Evolutionary conservation across 2,888 invertebrate species (phyloP).

Genomic region (Spicauda simplicius): DNA sequence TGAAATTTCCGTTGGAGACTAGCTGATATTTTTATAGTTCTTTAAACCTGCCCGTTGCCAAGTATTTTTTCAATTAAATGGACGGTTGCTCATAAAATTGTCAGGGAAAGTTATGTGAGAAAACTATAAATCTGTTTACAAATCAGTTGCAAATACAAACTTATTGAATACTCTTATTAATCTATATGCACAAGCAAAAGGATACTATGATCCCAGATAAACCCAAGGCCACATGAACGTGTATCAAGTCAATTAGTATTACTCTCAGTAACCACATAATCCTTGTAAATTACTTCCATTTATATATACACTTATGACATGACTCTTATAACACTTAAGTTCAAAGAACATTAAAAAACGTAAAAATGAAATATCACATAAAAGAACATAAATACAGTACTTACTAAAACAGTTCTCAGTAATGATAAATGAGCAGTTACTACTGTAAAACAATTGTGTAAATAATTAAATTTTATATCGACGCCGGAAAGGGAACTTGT

Average conservation of each 20-base stretch:
- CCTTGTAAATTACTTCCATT: background rate
- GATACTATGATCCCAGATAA: constrained; percentile 28
- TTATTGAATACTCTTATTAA: constrained; percentile 8
- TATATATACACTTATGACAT: too few relatives aligned
- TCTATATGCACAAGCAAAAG: constrained; percentile 18
- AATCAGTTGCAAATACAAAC: constrained; percentile 1
- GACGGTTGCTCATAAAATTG: background rate
- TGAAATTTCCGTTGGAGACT: too few relatives aligned
- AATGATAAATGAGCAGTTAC: too few relatives aligned
- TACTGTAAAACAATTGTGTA: too few relatives aligned
- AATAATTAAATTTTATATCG: too few relatives aligned
- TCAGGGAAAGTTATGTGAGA: background rate
- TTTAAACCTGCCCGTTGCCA: too few relatives aligned
- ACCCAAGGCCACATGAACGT: constrained; percentile 28
- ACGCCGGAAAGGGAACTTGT: too few relatives aligned
- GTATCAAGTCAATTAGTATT: background rate
- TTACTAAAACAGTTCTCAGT: background rate
- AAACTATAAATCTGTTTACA: background rate
- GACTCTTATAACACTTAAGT: too few relatives aligned
- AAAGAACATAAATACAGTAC: background rate
- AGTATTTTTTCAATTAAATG: background rate
- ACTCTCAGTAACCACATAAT: background rate
- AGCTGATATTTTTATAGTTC: too few relatives aligned
- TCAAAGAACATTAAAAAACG: background rate
- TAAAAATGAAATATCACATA: background rate